Base-by-base conservation (phyloP, 35 echinoderm and acorn worm genomes). In the Strongylocentrotus purpuratus region DNA sequence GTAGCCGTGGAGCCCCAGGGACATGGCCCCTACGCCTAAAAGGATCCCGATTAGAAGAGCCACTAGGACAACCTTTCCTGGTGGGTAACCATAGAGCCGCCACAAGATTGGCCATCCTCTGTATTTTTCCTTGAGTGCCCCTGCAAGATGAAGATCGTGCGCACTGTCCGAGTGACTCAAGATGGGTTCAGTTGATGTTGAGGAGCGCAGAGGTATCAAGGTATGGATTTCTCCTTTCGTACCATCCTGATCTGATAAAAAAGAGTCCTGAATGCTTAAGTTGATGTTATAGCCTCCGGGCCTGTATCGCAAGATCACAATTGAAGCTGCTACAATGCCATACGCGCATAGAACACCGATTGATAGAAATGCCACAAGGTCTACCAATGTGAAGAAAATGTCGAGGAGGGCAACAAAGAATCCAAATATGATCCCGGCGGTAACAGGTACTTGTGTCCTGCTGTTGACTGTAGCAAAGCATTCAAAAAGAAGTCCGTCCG, bases 401-500 rank as follows among this genome's bases (percentile, higher is more conserved):
- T 70, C 94, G 9, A 97, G 89, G 25, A 97, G 9, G 7, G 61
- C 85, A n/a, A 92, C 18, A 15, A 97, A 50, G 35, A 48, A 33
- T 18, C 96, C 96, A 20, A 97, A 95, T 25, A 94, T 65, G 32
- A 97, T 32, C 22, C 94, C 95, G 31, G 94, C 61, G 35, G 90
- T 88, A 33, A 97, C 15, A 31, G 96, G 96, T 10, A 95, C 92
- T 48, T 95, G 90, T 28, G 96, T 97, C 25, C 94, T 91, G 28
- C 45, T 20, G 55, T 95, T 60, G 0, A 97, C 46, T 20, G 6
- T 86, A 4, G 94, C 94, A 15, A 97, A 93, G 31, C 86, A 94
- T 46, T 92, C 46, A 48, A 95, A 97, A n/a, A 97, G 47, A 33
- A 97, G 50, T 86, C 96, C 96, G 20, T 97, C 96, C n/a, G 18